Evolutionary conservation across 2,113 vertebrate genomes (phyloP).

Genomic region (Sclerurus mexicanus): DNA sequence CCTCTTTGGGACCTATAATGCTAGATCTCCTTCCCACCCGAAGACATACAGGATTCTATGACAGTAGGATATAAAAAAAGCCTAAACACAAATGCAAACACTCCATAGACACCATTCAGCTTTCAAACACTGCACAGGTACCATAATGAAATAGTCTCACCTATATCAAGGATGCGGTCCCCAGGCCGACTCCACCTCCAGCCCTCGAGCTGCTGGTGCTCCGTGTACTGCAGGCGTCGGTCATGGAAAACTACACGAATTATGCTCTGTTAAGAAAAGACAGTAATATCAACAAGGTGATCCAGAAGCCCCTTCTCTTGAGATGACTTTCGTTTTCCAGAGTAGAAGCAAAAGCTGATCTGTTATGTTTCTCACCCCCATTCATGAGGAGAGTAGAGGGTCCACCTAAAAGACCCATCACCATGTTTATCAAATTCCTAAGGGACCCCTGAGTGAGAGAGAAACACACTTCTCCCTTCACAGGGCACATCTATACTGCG

Average conservation of each 20-base stretch:
- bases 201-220: conserved; percentile 93
- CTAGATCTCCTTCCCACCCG: not conserved
- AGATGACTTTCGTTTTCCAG: conserved; percentile 12
- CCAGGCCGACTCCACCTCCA: conserved; percentile 96
- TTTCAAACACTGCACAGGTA: not conserved
- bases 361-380: not conserved
- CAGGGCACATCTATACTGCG: not conserved
- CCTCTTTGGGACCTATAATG: not conserved
- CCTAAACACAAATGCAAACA: not conserved
- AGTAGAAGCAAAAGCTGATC: conserved; percentile 7
- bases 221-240: conserved; percentile 90
- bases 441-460: not conserved
- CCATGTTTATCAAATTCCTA: not conserved
- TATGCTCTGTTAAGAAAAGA: conserved; percentile 82
- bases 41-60: not conserved
- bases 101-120: not conserved
- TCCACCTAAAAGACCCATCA: not conserved
- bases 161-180: conserved; percentile 91
- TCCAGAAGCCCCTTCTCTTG: not conserved
- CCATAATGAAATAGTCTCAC: conserved; percentile 70
- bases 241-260: conserved; percentile 94
- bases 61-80: not conserved
- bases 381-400: not conserved
- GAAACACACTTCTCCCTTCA: not conserved
- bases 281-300: not conserved